Evolutionary conservation across 2,888 invertebrate genomes (phyloP).

Genomic region (Eugnorisma glareosa): DNA sequence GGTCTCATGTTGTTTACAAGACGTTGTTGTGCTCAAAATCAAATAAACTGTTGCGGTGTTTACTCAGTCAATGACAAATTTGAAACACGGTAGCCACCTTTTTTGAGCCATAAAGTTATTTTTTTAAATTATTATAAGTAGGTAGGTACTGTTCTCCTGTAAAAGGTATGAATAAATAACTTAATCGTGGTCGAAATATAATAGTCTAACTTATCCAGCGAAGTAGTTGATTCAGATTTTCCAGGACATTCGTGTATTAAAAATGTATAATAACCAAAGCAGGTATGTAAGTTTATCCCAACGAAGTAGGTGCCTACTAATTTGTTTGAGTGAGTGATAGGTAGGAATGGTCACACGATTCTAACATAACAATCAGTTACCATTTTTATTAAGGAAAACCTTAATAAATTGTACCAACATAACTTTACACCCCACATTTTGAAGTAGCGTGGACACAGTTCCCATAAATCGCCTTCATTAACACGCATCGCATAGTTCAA

Average conservation of each 20-base stretch:
- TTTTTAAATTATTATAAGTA: too few species aligned
- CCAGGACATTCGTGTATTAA: neutral
- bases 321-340: slow-evolving; percentile 23
- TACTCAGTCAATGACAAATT: neutral
- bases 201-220: too few species aligned
- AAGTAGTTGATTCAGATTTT: neutral
- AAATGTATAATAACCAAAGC: too few species aligned
- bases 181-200: neutral
- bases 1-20: slow-evolving; percentile 18
- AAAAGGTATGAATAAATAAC: neutral
- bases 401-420: slow-evolving; percentile 33
- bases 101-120: neutral
- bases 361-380: slow-evolving; percentile 47
- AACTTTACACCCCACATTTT: slow-evolving; percentile 34
- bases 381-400: slow-evolving; percentile 41
- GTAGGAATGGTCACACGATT: slow-evolving; percentile 39
- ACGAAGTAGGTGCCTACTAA: slow-evolving; percentile 1
- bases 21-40: neutral
- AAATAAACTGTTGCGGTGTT: neutral
- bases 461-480: slow-evolving; percentile 50
- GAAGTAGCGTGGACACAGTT: slow-evolving; percentile 43
- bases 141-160: neutral
- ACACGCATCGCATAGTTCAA: slow-evolving; percentile 58
- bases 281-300: neutral
- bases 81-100: neutral